These are phyloP conservation scores for Pilophorus perplexus DNA, from an alignment of 2,888 invertebrate genomes.

Conservation along the genomic window DNA sequence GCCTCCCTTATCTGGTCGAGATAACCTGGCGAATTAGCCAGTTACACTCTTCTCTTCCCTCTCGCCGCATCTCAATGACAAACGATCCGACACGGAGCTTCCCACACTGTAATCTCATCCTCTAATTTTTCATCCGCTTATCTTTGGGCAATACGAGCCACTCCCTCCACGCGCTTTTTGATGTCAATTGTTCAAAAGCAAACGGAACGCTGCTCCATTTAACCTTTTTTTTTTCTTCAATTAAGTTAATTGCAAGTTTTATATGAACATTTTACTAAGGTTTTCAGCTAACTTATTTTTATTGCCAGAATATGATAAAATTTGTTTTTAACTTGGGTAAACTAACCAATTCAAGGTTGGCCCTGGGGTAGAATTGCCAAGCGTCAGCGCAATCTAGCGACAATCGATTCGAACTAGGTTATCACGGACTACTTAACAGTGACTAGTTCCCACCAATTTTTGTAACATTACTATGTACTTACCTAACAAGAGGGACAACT, in stretches of 20 bases:
- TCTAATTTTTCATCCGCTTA: slow-evolving; percentile 28
- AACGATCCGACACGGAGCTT: too few species aligned
- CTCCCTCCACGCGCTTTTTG: background rate
- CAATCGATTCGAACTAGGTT: background rate
- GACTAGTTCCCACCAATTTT: too few species aligned
- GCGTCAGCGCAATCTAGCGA: too few species aligned
- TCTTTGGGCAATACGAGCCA: slow-evolving; percentile 12
- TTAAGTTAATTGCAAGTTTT: too few species aligned
- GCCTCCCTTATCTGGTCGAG: background rate
- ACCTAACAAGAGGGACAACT: background rate
- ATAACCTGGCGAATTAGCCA: slow-evolving; percentile 30
- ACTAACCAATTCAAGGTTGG: too few species aligned
- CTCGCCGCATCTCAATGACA: slow-evolving; percentile 21
- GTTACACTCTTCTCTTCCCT: background rate
- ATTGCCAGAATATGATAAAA: too few species aligned
- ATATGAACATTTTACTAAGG: too few species aligned
- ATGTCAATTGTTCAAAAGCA: background rate
- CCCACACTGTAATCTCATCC: slow-evolving; percentile 9
- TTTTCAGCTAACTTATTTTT: too few species aligned
- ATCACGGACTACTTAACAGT: background rate
- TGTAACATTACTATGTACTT: background rate
- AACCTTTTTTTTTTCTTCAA: too few species aligned
- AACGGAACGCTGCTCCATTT: background rate
- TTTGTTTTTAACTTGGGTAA: too few species aligned
- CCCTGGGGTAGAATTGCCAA: too few species aligned